These are phyloP conservation scores for Caenorhabditis brenneri DNA, from an alignment of 1,140 invertebrate genomes.

Conservation along the genomic window DNA sequence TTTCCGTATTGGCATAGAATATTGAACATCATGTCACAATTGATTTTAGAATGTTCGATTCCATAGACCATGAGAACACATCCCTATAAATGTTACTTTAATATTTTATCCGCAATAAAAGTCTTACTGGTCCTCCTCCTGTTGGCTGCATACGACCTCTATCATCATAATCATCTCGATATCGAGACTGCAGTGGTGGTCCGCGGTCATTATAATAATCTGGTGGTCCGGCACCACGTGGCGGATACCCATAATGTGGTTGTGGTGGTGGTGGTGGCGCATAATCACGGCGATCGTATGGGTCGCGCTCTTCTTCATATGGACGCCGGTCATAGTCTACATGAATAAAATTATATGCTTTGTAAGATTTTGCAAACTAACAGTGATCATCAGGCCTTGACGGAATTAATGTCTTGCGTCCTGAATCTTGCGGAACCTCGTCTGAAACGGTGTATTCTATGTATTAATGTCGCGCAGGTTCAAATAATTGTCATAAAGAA, in stretches of 20 bases:
- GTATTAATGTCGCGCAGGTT: no score
- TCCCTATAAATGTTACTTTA: neutral
- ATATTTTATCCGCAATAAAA: neutral
- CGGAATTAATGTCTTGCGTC: slow-evolving; percentile 16
- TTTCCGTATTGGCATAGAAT: slow-evolving; percentile 98
- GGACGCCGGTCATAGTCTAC: neutral
- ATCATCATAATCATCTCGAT: neutral
- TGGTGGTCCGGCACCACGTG: neutral
- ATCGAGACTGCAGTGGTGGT: neutral
- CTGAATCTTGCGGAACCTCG: neutral
- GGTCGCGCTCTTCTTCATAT: neutral
- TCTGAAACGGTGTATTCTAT: slow-evolving; percentile 6
- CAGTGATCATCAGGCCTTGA: slow-evolving; percentile 4
- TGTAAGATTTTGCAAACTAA: neutral
- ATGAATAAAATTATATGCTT: neutral
- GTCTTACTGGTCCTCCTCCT: slow-evolving; percentile 12
- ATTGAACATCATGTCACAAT: slow-evolving; percentile 96
- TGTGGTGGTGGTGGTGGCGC: neutral
- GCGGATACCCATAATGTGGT: neutral
- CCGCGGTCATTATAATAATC: neutral
- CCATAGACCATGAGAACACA: slow-evolving; percentile 97
- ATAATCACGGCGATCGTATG: neutral
- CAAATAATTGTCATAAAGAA: no score
- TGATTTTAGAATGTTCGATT: slow-evolving; percentile 87
- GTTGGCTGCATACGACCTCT: neutral